These are phyloP conservation scores for Melanogrammus aeglefinus DNA, from an alignment of 2,797 vertebrate genomes.

Conservation along the genomic window DNA sequence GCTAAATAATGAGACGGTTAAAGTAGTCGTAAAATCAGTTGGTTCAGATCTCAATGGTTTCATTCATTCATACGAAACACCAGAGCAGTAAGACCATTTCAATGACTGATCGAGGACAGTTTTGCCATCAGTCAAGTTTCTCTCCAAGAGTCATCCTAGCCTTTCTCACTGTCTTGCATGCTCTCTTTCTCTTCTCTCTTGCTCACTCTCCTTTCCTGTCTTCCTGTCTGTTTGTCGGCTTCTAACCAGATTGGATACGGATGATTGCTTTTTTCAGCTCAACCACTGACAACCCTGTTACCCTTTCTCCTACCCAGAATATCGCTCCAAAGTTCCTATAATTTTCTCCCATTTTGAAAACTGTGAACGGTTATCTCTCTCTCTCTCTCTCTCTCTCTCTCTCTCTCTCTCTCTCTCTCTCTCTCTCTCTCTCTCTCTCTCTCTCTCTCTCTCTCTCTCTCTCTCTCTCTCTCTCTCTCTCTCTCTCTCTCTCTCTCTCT, in stretches of 20 bases:
- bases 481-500: no score
- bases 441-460: background rate
- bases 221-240: background rate
- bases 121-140: no score
- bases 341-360: constrained; percentile 1
- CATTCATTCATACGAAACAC: no score
- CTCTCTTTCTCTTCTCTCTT: no score
- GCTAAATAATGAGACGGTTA: no score
- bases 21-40: no score
- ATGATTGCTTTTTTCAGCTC: background rate
- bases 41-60: no score
- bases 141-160: no score
- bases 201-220: background rate
- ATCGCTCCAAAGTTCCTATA: background rate
- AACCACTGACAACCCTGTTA: background rate
- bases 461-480: background rate
- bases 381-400: background rate
- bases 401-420: background rate
- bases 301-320: background rate
- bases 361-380: background rate
- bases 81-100: no score
- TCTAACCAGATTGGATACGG: background rate
- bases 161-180: no score
- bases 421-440: background rate
- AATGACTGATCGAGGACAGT: no score